These are phyloP conservation scores for Conomelus anceps DNA, from an alignment of 2,888 invertebrate genomes.

Conservation along the genomic window DNA sequence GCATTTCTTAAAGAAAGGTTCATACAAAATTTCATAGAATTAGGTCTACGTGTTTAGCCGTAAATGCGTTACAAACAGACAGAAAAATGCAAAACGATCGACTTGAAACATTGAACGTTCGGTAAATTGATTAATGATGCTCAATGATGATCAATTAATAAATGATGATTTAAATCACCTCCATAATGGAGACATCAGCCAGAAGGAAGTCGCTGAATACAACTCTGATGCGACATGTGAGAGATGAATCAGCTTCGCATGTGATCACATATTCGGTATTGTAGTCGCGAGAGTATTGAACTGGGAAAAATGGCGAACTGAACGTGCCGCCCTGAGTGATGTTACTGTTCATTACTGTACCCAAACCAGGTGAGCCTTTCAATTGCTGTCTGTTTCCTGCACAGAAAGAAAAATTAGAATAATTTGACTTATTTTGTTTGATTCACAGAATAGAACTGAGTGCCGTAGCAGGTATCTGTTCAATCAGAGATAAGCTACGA, in stretches of 20 bases:
- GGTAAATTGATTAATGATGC: no score
- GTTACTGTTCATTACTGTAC: conserved; percentile 39
- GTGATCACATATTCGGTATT: conserved; percentile 57
- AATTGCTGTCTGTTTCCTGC: conserved; percentile 53
- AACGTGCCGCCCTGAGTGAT: conserved; percentile 47
- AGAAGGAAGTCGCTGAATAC: conserved; percentile 63
- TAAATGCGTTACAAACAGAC: no score
- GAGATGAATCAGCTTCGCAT: conserved; percentile 46
- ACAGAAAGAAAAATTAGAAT: conserved; percentile 26
- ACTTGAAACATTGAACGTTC: no score
- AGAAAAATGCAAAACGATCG: no score
- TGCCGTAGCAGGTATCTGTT: no score
- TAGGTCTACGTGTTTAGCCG: no score
- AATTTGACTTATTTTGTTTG: conserved; percentile 7
- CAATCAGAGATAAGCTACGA: no score
- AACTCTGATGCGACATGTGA: conserved; percentile 52
- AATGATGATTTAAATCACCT: conserved; percentile 43
- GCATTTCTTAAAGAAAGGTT: no score
- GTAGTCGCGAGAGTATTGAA: conserved; percentile 58
- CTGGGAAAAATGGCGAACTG: conserved; percentile 61
- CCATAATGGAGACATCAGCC: conserved; percentile 57
- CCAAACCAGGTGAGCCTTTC: conserved; percentile 44
- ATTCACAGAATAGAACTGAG: conserved; percentile 1
- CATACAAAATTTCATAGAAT: no score
- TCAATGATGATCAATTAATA: no score